Evolutionary conservation across 1,140 invertebrate genomes (phyloP).

Genomic region (Eulimnadia texana): DNA sequence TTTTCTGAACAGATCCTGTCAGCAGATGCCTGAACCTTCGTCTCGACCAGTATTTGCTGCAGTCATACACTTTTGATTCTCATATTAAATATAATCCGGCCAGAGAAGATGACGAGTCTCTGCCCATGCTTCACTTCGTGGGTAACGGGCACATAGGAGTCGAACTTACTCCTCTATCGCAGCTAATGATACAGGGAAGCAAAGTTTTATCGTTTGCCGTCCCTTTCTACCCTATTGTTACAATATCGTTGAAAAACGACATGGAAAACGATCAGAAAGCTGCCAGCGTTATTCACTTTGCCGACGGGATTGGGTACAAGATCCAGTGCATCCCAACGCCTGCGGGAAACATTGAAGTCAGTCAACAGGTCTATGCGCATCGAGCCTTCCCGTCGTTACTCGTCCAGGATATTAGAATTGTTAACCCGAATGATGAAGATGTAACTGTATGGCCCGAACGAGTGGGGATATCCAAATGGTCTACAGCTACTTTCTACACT

Average conservation of each 20-base stretch:
- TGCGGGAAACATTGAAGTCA: conserved; percentile 44
- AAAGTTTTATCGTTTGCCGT: conserved; percentile 53
- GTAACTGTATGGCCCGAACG: conserved; percentile 16
- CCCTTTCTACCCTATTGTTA: conserved; percentile 55
- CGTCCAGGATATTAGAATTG: conserved; percentile 61
- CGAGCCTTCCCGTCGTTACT: conserved; percentile 56
- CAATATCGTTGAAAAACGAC: conserved; percentile 34
- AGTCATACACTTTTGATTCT: neutral
- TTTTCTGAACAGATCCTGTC: neutral
- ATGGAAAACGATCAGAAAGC: conserved; percentile 34
- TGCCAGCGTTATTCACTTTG: conserved; percentile 40
- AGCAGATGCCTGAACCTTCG: neutral
- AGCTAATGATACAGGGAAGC: conserved; percentile 50
- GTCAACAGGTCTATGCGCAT: conserved; percentile 61
- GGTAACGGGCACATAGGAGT: conserved; percentile 63
- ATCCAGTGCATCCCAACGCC: conserved; percentile 43
- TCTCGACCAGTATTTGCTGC: neutral
- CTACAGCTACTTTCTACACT: conserved; percentile 15
- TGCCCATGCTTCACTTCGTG: conserved; percentile 35
- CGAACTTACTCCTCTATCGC: conserved; percentile 43
- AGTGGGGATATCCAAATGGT: conserved; percentile 25
- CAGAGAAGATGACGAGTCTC: neutral
- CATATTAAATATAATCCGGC: neutral
- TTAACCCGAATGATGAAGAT: conserved; percentile 42
- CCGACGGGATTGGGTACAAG: conserved; percentile 44